Base-by-base conservation (phyloP, 2,888 invertebrate genomes). In the Panzeria rudis region DNA sequence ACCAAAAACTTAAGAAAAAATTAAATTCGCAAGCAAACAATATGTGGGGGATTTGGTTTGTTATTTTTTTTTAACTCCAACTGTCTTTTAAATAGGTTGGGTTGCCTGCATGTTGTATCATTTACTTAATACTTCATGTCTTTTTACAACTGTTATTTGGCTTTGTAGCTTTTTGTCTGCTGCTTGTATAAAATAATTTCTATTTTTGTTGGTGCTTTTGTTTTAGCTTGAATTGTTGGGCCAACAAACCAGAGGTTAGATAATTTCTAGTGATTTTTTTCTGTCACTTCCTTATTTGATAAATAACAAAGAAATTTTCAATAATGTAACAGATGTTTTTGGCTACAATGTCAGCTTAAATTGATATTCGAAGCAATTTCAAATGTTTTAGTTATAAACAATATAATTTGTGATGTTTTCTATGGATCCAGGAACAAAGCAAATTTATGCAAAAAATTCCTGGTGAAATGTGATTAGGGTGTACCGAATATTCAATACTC, bases 201-300 rank as follows among this genome's bases (percentile, higher is more conserved):
- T 72, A 17, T 25, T 23, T 20, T 23, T 13, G 13, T 23, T 13
- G 13, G n/a, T 29, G 11, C 13, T 25, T 20, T 50, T 25, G 5
- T 32, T 50, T 15, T 41, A 32, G 32, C 35, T 20, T 32, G 32
- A 25, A 62, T 44, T 41, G 4, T 56, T 35, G 25, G 20, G 17
- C 38, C 25, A 66, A 41, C 52, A 20, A 69, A 47, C 13, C 52
- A 69, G 82, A 54, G 75, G 82, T 76, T 75, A 82, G 56, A 82
- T 71, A 54, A 64, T 35, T 64, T 64, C 47, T 64, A 64, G 38
- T 20, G 75, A 68, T 82, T 41, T 59, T 15, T 15, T 59, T 41
- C 7, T 29, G 1, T 13, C 15, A 78, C 38, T 69, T 78, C 77
- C 77, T 78, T 61, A 50, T 50, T 69, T 69, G 50, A 69, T 69